Evolutionary conservation across 2,888 invertebrate species (phyloP).

Genomic region (Ariolimax columbianus): DNA sequence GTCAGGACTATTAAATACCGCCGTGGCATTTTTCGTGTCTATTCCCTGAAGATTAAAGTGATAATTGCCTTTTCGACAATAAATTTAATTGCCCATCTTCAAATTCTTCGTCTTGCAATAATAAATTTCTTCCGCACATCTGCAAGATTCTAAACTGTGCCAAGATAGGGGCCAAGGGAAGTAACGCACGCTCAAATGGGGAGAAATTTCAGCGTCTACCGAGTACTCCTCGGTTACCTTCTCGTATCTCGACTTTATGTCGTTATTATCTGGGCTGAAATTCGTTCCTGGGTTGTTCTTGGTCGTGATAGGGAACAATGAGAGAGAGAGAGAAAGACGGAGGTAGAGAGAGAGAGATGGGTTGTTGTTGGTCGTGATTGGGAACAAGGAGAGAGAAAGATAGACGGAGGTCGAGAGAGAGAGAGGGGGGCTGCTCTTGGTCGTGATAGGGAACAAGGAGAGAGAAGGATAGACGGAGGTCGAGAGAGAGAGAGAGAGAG

Average conservation of each 20-base stretch:
- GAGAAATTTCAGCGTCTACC: neutral
- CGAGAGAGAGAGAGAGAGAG: no score
- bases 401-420: no score
- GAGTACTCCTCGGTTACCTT: neutral
- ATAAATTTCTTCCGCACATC: slow-evolving; percentile 37
- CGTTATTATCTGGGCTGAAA: neutral
- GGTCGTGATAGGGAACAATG: neutral
- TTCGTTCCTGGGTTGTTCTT: neutral
- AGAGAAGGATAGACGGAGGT: no score
- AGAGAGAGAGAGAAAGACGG: neutral
- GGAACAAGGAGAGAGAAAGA: neutral
- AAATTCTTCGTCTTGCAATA: slow-evolving; percentile 20
- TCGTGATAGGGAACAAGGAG: no score
- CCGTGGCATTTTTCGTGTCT: slow-evolving; percentile 32
- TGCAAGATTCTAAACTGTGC: slow-evolving; percentile 9
- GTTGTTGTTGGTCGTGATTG: neutral
- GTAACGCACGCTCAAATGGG: neutral
- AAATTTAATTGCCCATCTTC: slow-evolving; percentile 31
- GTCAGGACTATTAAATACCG: slow-evolving; percentile 18
- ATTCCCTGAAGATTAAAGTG: slow-evolving; percentile 30
- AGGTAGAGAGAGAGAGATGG: neutral
- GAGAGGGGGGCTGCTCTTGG: no score
- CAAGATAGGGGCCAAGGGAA: neutral
- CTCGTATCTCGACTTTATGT: neutral
- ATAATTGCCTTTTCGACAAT: slow-evolving; percentile 37